phyloP scores from a whole-genome alignment of 2,797 vertebrate species.

The Tiaroga cobitis region DNA sequence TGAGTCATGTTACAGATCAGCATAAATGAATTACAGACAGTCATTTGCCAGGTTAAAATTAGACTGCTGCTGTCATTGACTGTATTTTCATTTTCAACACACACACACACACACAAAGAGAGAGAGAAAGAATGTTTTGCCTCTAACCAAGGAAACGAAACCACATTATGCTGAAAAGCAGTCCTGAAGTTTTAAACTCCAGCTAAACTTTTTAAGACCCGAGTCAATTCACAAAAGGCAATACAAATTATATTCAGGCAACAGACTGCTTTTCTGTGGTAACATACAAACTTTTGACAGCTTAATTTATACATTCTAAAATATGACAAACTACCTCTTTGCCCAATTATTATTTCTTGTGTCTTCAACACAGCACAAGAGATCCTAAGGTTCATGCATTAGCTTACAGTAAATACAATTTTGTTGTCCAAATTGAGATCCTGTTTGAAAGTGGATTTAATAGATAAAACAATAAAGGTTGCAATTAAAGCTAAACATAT shows the following conservation, averaged over 20 bases:
- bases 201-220: background rate
- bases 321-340: background rate
- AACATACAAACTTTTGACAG: background rate
- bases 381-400: background rate
- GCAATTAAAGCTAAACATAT: background rate
- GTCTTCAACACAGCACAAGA: background rate
- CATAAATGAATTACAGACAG: conserved; percentile 14
- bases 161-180: conserved; percentile 27
- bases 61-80: conserved; percentile 16
- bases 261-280: background rate
- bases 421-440: background rate
- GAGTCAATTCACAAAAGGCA: conserved; percentile 8
- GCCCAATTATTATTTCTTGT: background rate
- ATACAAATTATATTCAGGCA: background rate
- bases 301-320: background rate
- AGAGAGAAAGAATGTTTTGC: background rate
- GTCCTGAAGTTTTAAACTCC: conserved; percentile 2
- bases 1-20: conserved; percentile 25
- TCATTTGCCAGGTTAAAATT: conserved; percentile 23
- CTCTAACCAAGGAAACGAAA: conserved; percentile 23
- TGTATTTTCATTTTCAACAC: background rate
- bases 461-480: background rate
- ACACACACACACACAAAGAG: background rate
- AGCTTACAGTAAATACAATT: background rate
- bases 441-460: background rate